Conservation (phyloP, 64 coral and sea anemone genomes). For the Astreopora myriophthalma region DNA sequence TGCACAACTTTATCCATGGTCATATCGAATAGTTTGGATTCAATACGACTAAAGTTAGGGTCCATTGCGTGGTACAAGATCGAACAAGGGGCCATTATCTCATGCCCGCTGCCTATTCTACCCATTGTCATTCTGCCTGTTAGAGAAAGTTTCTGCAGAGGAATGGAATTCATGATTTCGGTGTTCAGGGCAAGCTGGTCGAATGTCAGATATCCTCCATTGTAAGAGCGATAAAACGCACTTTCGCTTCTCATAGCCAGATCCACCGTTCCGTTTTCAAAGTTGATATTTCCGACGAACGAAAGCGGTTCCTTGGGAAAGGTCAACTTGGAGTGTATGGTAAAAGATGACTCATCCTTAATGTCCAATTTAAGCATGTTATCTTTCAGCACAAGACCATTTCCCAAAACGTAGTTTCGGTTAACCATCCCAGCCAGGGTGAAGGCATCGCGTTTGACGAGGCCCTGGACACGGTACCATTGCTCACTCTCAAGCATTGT, state of each 20-base stretch:
- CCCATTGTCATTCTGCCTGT: constrained; percentile 78
- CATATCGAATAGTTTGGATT: constrained; percentile 75
- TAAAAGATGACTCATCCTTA: constrained; percentile 39
- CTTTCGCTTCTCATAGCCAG: constrained; percentile 85
- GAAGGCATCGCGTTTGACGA: constrained; percentile 72
- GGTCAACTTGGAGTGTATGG: constrained; percentile 55
- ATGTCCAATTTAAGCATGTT: constrained; percentile 83
- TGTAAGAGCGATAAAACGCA: constrained; percentile 62
- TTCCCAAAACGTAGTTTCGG: constrained; percentile 80
- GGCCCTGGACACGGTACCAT: constrained; percentile 88
- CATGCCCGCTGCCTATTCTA: constrained; percentile 43
- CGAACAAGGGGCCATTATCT: constrained; percentile 40
- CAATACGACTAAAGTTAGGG: constrained; percentile 65
- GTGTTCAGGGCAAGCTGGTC: constrained; percentile 67
- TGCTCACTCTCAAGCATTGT: constrained; percentile 78
- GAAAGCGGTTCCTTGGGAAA: constrained; percentile 80
- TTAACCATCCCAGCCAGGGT: constrained; percentile 62
- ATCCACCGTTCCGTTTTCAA: constrained; percentile 62
- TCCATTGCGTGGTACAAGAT: constrained; percentile 57
- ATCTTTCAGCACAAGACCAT: constrained; percentile 77
- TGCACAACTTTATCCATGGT: constrained; percentile 70
- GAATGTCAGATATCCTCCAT: constrained; percentile 80
- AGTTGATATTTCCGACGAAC: constrained; percentile 74
- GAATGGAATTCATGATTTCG: constrained; percentile 72
- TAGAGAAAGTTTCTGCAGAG: constrained; percentile 71